Evolutionary conservation across 1,140 invertebrate genomes (phyloP).

Genomic region (Ladona fulva): DNA sequence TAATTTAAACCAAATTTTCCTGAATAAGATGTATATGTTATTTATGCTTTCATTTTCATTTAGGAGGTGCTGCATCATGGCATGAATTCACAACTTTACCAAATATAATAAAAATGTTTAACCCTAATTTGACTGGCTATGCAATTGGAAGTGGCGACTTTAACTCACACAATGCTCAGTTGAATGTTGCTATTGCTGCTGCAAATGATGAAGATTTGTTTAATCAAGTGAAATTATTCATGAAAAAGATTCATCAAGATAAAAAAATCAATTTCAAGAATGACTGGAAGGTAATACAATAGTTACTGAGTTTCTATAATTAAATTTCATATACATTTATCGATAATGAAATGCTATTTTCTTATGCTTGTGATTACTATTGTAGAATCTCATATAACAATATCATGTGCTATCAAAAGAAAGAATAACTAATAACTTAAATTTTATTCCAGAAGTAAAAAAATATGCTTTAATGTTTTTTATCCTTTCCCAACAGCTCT

Average conservation of each 20-base stretch:
- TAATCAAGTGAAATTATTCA: conserved; percentile 52
- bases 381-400: too few relatives aligned
- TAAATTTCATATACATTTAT: too few relatives aligned
- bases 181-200: conserved; percentile 62
- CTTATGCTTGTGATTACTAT: too few relatives aligned
- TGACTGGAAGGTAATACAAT: conserved; percentile 62
- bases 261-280: conserved; percentile 49
- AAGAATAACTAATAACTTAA: too few relatives aligned
- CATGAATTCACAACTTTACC: conserved; percentile 57
- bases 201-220: conserved; percentile 61
- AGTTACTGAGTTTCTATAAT: too few relatives aligned
- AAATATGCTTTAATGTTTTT: too few relatives aligned
- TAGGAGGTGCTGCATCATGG: conserved; percentile 59
- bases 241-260: conserved; percentile 58
- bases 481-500: conserved; percentile 33
- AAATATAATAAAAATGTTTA: conserved; percentile 56
- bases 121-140: conserved; percentile 54
- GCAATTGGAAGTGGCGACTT: conserved; percentile 62
- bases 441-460: too few relatives aligned
- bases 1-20: too few relatives aligned
- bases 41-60: too few relatives aligned
- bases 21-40: too few relatives aligned
- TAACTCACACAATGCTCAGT: conserved; percentile 47
- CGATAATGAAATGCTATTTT: too few relatives aligned
- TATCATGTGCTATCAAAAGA: too few relatives aligned